Evolutionary conservation across 2,113 vertebrate genomes (phyloP).

Genomic region (Aphelocoma coerulescens): DNA sequence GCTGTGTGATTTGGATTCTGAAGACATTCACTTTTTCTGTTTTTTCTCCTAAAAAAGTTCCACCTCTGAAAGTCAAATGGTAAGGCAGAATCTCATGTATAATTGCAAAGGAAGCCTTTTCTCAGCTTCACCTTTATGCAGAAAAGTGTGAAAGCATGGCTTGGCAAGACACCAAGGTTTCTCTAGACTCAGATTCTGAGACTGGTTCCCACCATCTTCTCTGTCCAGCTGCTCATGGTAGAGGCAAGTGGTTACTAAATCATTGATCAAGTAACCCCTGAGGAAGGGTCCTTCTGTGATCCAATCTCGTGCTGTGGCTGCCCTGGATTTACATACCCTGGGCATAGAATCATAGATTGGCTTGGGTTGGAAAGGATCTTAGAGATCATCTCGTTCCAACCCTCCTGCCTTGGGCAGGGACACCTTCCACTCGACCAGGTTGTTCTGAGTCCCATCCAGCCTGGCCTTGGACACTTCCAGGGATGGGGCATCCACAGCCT

Average conservation of each 20-base stretch:
- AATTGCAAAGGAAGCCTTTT: background rate
- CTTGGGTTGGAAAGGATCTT: background rate
- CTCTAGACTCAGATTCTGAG: background rate
- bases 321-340: rapidly evolving
- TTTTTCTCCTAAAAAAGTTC: background rate
- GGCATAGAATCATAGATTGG: background rate
- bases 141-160: background rate
- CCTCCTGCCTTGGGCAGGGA: background rate
- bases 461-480: background rate
- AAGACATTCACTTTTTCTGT: background rate
- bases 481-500: background rate
- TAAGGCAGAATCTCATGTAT: background rate
- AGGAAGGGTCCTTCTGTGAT: background rate
- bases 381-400: rapidly evolving
- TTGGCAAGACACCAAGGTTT: background rate
- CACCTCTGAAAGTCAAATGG: background rate
- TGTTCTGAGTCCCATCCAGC: background rate
- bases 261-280: background rate
- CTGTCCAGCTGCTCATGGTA: background rate
- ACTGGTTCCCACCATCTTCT: background rate
- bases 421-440: background rate
- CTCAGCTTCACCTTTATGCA: background rate
- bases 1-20: background rate
- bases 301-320: rapidly evolving
- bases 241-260: background rate